These are phyloP conservation scores for Eupeodes corollae DNA, from an alignment of 1,140 invertebrate species.

Conservation along the genomic window DNA sequence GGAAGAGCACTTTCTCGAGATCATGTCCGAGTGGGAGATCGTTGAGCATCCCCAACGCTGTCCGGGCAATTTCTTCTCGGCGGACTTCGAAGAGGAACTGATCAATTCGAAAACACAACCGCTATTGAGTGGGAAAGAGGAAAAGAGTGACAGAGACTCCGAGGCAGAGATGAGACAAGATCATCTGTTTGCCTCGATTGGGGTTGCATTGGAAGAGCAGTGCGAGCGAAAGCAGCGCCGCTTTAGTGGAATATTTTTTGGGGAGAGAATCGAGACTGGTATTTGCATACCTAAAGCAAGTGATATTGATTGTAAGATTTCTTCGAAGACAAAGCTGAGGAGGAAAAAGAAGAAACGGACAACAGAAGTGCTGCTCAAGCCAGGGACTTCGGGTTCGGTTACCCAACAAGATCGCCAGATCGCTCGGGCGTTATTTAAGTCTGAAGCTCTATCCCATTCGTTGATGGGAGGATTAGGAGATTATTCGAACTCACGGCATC, in stretches of 20 bases:
- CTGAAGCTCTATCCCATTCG: conserved; percentile 30
- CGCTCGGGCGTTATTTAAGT: conserved; percentile 31
- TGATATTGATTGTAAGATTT: background rate
- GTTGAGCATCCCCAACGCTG: conserved; percentile 21
- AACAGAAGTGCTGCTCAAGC: no score
- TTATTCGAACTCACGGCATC: conserved; percentile 13
- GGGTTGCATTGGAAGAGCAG: background rate
- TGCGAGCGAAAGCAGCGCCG: background rate
- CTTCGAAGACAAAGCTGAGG: background rate
- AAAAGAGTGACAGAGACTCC: no score
- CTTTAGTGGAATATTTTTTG: no score
- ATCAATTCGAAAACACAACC: conserved; percentile 12
- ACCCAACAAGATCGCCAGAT: conserved; percentile 27
- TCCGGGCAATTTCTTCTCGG: conserved; percentile 23
- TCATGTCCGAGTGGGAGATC: conserved; percentile 35
- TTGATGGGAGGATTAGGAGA: conserved; percentile 34
- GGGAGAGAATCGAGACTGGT: background rate
- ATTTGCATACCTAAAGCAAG: background rate
- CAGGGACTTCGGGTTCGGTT: no score
- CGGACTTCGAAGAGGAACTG: conserved; percentile 31
- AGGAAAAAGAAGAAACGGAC: background rate
- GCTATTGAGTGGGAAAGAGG: background rate
- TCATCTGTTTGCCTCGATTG: background rate
- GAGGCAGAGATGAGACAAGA: background rate
- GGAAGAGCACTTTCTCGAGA: conserved; percentile 25